Conservation (phyloP, 2,797 vertebrate species). For the Hemibagrus guttatus region DNA sequence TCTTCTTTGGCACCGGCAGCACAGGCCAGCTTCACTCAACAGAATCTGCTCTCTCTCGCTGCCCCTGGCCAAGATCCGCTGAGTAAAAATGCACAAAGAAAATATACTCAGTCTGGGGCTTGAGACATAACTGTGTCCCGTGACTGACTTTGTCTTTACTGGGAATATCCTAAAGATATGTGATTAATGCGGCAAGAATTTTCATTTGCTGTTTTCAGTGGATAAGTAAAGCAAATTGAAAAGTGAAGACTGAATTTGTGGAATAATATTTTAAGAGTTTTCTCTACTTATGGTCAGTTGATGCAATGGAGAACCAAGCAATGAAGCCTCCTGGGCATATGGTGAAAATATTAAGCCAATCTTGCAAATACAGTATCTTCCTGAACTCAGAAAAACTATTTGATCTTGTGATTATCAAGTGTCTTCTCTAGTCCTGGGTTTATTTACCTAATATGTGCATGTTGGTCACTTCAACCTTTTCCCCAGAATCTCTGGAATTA, state of each 20-base stretch:
- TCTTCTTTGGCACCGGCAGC: constrained; percentile 37
- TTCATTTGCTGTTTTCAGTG: background rate
- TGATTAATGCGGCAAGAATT: background rate
- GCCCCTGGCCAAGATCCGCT: constrained; percentile 46
- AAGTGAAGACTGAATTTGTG: background rate
- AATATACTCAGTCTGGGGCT: constrained; percentile 32
- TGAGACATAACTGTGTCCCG: background rate
- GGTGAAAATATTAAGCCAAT: background rate
- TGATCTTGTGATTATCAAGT: background rate
- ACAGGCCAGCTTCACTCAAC: constrained; percentile 20
- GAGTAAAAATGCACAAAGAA: constrained; percentile 55
- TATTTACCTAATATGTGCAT: background rate
- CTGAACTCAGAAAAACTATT: background rate
- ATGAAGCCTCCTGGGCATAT: background rate
- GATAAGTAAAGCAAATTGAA: background rate
- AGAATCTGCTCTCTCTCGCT: constrained; percentile 46
- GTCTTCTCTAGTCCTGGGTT: constrained; percentile 13
- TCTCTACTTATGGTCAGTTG: background rate
- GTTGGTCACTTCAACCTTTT: background rate
- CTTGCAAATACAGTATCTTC: background rate
- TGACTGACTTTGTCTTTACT: background rate
- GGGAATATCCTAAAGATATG: constrained; percentile 2
- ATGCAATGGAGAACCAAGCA: background rate
- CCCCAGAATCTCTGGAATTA: background rate
- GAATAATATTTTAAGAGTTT: constrained; percentile 1